Conservation (phyloP, 1,140 invertebrate species). For the Papilio polytes region DNA sequence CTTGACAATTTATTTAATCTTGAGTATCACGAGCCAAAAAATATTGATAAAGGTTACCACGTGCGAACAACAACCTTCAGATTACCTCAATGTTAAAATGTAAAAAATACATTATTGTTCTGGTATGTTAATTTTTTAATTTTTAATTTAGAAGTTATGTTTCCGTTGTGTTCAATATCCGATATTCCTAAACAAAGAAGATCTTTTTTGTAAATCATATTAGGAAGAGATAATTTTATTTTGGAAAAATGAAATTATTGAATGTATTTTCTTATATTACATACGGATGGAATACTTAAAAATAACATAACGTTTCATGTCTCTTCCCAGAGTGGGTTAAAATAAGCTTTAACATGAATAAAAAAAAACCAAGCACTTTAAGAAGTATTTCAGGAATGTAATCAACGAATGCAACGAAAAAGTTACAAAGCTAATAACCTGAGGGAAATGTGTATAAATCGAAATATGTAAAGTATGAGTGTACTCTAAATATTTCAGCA, state of each 20-base stretch:
- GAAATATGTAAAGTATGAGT: neutral
- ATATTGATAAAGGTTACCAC: neutral
- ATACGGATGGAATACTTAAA: no score
- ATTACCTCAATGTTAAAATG: neutral
- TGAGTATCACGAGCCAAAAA: conserved; percentile 1
- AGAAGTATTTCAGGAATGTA: no score
- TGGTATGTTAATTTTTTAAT: neutral
- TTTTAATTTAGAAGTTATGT: neutral
- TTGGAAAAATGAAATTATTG: no score
- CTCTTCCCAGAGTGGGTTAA: neutral
- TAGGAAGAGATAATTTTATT: no score
- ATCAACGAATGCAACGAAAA: neutral
- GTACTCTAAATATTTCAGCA: neutral
- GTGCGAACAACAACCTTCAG: neutral
- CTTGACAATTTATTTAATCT: conserved; percentile 8
- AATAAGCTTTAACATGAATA: neutral
- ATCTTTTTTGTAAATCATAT: no score
- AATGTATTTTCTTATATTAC: no score
- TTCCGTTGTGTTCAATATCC: neutral
- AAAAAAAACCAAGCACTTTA: no score
- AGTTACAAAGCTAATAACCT: neutral
- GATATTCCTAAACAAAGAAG: no score
- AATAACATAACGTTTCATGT: neutral
- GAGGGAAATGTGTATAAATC: neutral
- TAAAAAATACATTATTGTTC: neutral